Conservation (phyloP, 2,113 vertebrate genomes). For the Butorides virescens region DNA sequence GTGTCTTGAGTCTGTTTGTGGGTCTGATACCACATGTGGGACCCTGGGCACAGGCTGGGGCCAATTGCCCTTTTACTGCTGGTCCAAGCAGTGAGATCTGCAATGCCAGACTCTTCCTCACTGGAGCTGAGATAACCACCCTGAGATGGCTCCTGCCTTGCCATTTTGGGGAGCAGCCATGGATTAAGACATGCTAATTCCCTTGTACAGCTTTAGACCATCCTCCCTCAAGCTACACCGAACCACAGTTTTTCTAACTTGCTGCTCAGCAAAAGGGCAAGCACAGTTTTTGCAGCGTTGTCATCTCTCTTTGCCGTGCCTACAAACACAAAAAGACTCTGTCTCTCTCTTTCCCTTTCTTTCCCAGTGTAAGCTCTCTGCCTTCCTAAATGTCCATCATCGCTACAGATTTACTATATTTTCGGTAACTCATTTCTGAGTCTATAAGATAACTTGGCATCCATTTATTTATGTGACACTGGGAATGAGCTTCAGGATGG, state of each 20-base stretch:
- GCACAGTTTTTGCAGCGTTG: not conserved
- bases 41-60: not conserved
- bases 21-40: not conserved
- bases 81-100: not conserved
- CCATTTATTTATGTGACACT: not conserved
- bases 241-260: not conserved
- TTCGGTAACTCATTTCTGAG: not conserved
- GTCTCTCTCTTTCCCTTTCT: not conserved
- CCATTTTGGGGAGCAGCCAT: constrained; percentile 13
- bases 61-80: not conserved
- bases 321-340: not conserved
- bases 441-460: not conserved
- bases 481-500: not conserved
- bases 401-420: not conserved
- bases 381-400: not conserved
- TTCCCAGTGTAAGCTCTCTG: not conserved
- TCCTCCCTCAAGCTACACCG: not conserved
- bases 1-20: not conserved
- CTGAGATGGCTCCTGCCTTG: not conserved
- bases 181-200: not conserved
- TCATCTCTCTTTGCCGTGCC: not conserved
- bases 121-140: not conserved
- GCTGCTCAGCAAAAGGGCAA: not conserved
- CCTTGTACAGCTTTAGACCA: not conserved
- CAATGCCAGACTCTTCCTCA: not conserved